Conservation (phyloP, 2,113 vertebrate genomes). For the Cebus imitator region DNA sequence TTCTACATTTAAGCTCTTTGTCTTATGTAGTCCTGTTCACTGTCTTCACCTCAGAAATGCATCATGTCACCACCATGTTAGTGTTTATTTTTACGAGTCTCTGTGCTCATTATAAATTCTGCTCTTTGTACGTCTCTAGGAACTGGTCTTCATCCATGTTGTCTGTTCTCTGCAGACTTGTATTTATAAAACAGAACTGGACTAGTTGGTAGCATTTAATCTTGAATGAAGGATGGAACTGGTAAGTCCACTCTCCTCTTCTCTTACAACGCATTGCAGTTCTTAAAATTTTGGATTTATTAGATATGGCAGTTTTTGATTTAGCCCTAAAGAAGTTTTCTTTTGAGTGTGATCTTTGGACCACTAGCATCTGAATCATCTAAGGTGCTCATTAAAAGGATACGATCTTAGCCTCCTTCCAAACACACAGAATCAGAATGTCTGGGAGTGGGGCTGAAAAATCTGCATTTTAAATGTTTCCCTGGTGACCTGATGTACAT, state of each 20-base stretch:
- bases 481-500: neutral
- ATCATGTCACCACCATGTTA: accelerated
- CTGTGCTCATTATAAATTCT: neutral
- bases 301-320: neutral
- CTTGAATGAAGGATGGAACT: neutral
- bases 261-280: neutral
- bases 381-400: neutral
- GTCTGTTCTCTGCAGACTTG: neutral
- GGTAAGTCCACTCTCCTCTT: neutral
- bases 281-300: neutral
- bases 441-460: neutral
- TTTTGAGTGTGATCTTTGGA: neutral
- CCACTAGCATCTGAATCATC: neutral
- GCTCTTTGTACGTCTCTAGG: neutral
- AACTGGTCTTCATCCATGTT: neutral
- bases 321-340: neutral
- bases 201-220: neutral
- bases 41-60: neutral
- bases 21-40: neutral
- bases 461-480: neutral
- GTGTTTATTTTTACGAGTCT: neutral
- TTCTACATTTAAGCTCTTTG: neutral
- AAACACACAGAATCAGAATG: neutral
- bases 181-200: neutral
- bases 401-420: neutral